These are phyloP conservation scores for Trichonephila inaurata DNA, from an alignment of 1,140 invertebrate genomes.

Conservation along the genomic window DNA sequence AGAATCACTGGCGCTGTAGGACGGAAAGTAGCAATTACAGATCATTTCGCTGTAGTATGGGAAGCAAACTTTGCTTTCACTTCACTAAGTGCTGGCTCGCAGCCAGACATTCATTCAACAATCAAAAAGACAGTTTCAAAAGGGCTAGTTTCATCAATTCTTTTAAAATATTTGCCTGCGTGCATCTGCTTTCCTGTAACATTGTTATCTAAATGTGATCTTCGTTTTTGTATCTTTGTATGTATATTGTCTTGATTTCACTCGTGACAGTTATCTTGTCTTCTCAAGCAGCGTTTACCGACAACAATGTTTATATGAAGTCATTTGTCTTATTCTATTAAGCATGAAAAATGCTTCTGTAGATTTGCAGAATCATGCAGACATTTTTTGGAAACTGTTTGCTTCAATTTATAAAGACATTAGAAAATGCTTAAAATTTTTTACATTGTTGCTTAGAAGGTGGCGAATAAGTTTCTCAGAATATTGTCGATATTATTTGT, in stretches of 20 bases:
- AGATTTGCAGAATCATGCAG: too few species aligned
- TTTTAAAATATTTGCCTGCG: not conserved
- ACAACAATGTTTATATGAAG: too few species aligned
- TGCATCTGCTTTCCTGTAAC: not conserved
- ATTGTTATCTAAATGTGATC: not conserved
- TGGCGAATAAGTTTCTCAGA: too few species aligned
- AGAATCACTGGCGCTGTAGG: slow-evolving; percentile 15
- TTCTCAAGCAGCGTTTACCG: not conserved
- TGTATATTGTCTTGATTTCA: not conserved
- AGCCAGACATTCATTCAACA: slow-evolving; percentile 19
- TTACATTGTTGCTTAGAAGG: too few species aligned
- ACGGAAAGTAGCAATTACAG: slow-evolving; percentile 38
- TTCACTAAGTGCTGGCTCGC: not conserved
- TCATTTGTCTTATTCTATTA: not conserved
- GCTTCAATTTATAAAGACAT: too few species aligned
- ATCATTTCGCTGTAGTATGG: slow-evolving; percentile 7
- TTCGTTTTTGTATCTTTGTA: not conserved
- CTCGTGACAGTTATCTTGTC: not conserved
- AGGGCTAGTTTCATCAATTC: not conserved
- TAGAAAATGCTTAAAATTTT: too few species aligned
- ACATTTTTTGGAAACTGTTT: too few species aligned
- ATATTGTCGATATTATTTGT: too few species aligned
- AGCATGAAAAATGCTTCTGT: not conserved
- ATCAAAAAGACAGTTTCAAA: not conserved
- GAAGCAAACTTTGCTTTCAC: not conserved